Evolutionary conservation across 2,113 vertebrate species (phyloP), one percentile per base, ranked within the genome.

Genomic region (Cyanoramphus novaezelandiae): DNA sequence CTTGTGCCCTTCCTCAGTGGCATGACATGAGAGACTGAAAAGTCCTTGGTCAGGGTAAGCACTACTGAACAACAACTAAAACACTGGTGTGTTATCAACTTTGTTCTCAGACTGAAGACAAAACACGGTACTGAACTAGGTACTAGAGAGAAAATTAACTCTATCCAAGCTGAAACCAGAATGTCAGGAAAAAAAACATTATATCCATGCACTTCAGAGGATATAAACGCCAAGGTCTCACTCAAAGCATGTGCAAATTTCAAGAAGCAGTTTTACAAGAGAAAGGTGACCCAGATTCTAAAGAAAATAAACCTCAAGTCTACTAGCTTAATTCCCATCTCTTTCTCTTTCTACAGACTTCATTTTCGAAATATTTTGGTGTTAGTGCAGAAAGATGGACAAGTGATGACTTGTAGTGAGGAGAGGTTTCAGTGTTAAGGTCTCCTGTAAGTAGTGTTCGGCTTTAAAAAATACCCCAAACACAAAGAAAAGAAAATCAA

Each of bases 401-500:
- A 43, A 24, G 5, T 16, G 5, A 29, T 50, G 9, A 7, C 55
- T n/a, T 43, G 5, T 55, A 52, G 4, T 6, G 76, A 46, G 17
- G 8, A 46, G 53, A 55, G 11, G 2, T 55, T 68, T 63, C n/a
- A 60, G 72, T 81, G 31, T 20, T 35, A 18, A 63, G 24, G 13
- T 35, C 37, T 62, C 15, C 6, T 21, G 33, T 17, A 74, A 4
- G 5, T 49, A 53, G 80, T 37, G 9, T 18, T 41, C 29, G 39
- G 17, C 9, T 49, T 69, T 59, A 41, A 67, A 71, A 72, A 62
- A 64, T 19, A 33, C 0, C 11, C 17, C 2, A 19, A 28, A 2
- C 47, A 24, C 1, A 28, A 17, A 20, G 0, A 9, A 63, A 23
- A 20, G 19, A 53, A 55, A 35, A 3, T 0, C 2, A 43, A 57